Conservation (phyloP, 1,140 invertebrate genomes). For the Brachionus rubens region DNA sequence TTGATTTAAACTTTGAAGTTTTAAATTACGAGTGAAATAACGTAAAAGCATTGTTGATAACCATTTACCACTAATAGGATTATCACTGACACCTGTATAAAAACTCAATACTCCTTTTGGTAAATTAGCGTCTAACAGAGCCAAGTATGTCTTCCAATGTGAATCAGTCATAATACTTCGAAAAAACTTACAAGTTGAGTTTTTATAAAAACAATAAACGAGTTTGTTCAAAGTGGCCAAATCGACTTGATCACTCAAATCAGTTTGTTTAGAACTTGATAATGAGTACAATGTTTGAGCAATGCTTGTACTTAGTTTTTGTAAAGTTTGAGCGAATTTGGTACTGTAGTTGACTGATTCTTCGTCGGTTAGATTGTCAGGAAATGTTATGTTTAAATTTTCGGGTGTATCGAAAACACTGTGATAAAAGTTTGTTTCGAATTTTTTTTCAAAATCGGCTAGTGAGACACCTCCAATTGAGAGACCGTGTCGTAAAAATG, state of each 20-base stretch:
- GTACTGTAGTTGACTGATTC: slow-evolving; percentile 22
- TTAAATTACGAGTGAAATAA: slow-evolving; percentile 38
- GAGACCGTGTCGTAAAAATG: slow-evolving; percentile 11
- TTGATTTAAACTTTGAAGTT: background rate
- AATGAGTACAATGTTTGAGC: slow-evolving; percentile 25
- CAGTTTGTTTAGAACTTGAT: background rate
- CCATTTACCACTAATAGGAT: slow-evolving; percentile 45
- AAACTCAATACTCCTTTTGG: slow-evolving; percentile 39
- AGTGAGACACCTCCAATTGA: background rate
- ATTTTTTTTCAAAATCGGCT: slow-evolving; percentile 3
- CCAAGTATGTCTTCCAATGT: slow-evolving; percentile 19
- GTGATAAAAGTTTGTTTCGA: slow-evolving; percentile 14
- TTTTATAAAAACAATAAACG: slow-evolving; percentile 35
- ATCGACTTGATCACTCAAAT: slow-evolving; percentile 14
- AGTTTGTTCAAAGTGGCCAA: slow-evolving; percentile 17
- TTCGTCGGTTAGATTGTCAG: background rate
- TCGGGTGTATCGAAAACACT: slow-evolving; percentile 30
- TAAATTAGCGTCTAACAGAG: slow-evolving; percentile 5
- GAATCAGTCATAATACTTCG: background rate
- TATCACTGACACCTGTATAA: slow-evolving; percentile 39
- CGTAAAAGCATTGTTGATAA: slow-evolving; percentile 21
- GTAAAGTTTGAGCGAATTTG: background rate
- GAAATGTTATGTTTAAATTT: slow-evolving; percentile 41
- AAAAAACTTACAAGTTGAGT: slow-evolving; percentile 34
- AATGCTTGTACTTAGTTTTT: background rate